These are phyloP conservation scores for Adelges cooleyi DNA, from an alignment of 1,140 invertebrate genomes.

Conservation along the genomic window DNA sequence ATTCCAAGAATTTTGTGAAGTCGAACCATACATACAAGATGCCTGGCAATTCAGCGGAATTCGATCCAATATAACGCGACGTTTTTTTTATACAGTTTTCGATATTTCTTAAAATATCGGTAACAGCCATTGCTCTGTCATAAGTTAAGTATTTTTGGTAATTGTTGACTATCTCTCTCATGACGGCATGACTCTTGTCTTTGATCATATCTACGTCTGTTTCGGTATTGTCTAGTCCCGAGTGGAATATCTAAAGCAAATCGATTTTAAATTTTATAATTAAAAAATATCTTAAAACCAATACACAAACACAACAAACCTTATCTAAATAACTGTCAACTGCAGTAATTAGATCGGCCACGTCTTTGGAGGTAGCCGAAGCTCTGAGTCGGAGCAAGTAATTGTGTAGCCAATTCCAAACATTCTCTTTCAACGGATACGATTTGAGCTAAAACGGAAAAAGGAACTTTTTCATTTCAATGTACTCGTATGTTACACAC, in stretches of 20 bases:
- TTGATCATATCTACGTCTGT: too few relatives aligned
- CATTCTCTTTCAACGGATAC: constrained; percentile 5
- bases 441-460: not conserved
- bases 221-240: too few relatives aligned
- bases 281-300: too few relatives aligned
- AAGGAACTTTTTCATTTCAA: too few relatives aligned
- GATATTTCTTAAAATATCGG: too few relatives aligned
- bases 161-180: not conserved
- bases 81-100: too few relatives aligned
- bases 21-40: not conserved
- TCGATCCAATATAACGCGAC: too few relatives aligned
- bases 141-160: not conserved
- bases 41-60: too few relatives aligned
- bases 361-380: not conserved
- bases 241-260: too few relatives aligned
- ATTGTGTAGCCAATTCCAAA: not conserved
- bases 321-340: not conserved
- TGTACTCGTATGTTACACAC: too few relatives aligned
- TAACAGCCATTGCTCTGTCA: not conserved
- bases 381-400: not conserved
- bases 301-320: not conserved
- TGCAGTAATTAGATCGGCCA: not conserved
- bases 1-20: not conserved
- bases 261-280: too few relatives aligned
- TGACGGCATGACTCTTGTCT: not conserved